Evolutionary conservation across 2,797 vertebrate species (phyloP).

Genomic region (Merluccius polli): DNA sequence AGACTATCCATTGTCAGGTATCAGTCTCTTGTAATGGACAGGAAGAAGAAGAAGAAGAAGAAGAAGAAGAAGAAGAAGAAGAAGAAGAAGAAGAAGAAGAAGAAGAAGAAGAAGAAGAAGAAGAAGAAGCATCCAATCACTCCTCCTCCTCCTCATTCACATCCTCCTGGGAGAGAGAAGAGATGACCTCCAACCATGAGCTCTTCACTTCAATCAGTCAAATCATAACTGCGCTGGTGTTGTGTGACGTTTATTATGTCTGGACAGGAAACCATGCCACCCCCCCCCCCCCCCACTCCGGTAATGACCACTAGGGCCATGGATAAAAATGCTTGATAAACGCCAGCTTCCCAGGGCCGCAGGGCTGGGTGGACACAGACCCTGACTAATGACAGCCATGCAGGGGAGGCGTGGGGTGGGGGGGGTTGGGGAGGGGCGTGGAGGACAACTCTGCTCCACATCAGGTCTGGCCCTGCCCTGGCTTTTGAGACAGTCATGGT

Average conservation of each 20-base stretch:
- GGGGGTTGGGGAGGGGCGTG: conserved; percentile 28
- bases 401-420: neutral
- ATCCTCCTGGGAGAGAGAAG: neutral
- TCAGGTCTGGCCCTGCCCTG: conserved; percentile 51
- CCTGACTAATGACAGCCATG: conserved; percentile 62
- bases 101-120: neutral
- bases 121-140: neutral
- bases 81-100: too few species aligned
- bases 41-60: too few species aligned
- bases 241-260: conserved; percentile 69
- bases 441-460: conserved; percentile 71
- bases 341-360: conserved; percentile 64
- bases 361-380: conserved; percentile 63
- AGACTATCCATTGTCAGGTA: too few species aligned
- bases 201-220: conserved; percentile 41
- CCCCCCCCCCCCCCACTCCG: conserved; percentile 31
- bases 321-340: conserved; percentile 79
- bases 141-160: neutral
- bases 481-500: conserved; percentile 37
- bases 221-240: conserved; percentile 57
- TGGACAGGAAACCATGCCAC: conserved; percentile 71
- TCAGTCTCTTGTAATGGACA: too few species aligned
- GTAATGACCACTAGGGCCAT: conserved; percentile 67
- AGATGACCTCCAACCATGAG: neutral
- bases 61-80: too few species aligned